phyloP scores from a whole-genome alignment of 2,113 vertebrate species.

The Chlamydotis undulata region DNA sequence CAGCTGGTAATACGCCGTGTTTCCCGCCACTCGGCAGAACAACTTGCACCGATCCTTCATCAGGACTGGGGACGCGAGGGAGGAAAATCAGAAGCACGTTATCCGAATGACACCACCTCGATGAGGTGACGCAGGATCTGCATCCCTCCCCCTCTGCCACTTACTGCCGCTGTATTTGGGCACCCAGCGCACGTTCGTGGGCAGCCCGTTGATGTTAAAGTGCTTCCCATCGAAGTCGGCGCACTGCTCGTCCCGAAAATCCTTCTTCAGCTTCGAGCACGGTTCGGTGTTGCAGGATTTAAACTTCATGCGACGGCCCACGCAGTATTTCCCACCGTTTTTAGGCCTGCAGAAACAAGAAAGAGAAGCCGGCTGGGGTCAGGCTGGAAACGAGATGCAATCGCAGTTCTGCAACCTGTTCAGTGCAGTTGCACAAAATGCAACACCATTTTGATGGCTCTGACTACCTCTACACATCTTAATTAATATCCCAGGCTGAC shows the following conservation, averaged over 20 bases:
- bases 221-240: constrained; percentile 91
- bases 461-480: not conserved
- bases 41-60: constrained; percentile 98
- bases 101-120: not conserved
- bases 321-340: constrained; percentile 93
- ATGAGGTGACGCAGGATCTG: not conserved
- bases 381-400: not conserved
- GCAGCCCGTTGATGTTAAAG: constrained; percentile 98
- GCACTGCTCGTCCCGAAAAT: constrained; percentile 97
- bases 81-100: not conserved
- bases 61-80: constrained; percentile 78
- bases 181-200: constrained; percentile 94
- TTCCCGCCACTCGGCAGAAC: constrained; percentile 95
- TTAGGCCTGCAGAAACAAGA: constrained; percentile 81
- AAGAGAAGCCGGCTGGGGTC: not conserved
- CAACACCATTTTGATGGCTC: not conserved
- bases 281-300: constrained; percentile 97
- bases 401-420: not conserved
- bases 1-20: constrained; percentile 96
- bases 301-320: constrained; percentile 96
- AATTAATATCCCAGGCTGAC: not conserved
- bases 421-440: not conserved
- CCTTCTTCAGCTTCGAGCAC: constrained; percentile 89
- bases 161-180: constrained; percentile 99
- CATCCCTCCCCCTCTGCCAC: not conserved